These are phyloP conservation scores for Atta cephalotes DNA, from an alignment of 1,140 invertebrate genomes.

Conservation along the genomic window DNA sequence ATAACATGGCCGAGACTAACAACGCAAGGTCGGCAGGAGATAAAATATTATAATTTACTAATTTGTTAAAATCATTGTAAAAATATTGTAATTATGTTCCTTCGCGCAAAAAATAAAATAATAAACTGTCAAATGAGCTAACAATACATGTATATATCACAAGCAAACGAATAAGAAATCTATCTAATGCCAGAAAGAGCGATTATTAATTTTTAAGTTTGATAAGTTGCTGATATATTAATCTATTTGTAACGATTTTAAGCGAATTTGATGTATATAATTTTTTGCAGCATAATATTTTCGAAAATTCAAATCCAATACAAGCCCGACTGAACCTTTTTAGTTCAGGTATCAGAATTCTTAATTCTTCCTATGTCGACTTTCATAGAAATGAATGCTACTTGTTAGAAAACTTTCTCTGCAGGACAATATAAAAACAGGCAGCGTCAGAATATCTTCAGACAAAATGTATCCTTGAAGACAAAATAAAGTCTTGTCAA, in stretches of 20 bases:
- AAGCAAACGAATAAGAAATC: neutral
- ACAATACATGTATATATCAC: neutral
- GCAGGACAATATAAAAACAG: too few relatives aligned
- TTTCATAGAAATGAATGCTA: neutral
- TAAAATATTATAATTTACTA: neutral
- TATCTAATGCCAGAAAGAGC: neutral
- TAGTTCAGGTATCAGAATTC: neutral
- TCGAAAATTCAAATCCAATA: neutral
- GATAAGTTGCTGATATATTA: too few relatives aligned
- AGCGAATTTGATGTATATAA: neutral
- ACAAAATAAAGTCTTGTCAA: neutral
- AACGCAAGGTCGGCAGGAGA: neutral
- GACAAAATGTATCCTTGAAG: neutral
- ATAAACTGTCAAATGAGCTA: neutral
- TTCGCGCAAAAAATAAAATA: neutral
- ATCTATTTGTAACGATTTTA: neutral
- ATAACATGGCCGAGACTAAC: neutral
- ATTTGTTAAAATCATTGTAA: neutral
- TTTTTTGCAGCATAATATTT: neutral
- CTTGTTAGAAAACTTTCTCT: constrained; percentile 9
- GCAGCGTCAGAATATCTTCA: too few relatives aligned
- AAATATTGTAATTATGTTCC: neutral
- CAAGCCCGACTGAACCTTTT: neutral
- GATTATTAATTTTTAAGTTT: neutral
- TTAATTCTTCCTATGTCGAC: neutral